phyloP scores from a whole-genome alignment of 1,140 invertebrate genomes.

The Drosophila nigrodunni region DNA sequence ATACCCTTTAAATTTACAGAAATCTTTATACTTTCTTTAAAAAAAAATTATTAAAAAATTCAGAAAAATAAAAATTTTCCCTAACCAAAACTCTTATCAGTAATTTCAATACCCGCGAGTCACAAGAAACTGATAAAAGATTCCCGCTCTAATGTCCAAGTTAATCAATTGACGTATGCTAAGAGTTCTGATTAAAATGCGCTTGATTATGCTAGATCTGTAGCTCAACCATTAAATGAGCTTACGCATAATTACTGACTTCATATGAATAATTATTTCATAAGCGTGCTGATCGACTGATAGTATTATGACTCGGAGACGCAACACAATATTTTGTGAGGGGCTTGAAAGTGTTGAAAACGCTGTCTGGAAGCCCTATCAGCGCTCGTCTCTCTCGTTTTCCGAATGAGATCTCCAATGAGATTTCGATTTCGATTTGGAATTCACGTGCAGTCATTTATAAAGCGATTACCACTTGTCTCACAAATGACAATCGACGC shows the following conservation, averaged over 20 bases:
- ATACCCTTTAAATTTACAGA: too few species aligned
- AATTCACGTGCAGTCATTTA: constrained; percentile 75
- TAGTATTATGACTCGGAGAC: background rate
- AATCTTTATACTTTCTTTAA: too few species aligned
- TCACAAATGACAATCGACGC: constrained; percentile 63
- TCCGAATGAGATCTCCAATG: background rate
- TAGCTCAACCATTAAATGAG: background rate
- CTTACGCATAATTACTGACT: constrained; percentile 12
- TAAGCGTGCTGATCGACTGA: constrained; percentile 4
- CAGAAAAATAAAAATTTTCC: too few species aligned
- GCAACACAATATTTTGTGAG: constrained; percentile 18
- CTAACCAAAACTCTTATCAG: too few species aligned
- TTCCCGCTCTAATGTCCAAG: background rate
- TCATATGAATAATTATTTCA: constrained; percentile 16
- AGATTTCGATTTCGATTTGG: background rate
- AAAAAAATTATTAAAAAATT: too few species aligned
- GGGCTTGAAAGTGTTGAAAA: background rate
- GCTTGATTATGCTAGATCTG: background rate
- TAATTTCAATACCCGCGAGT: too few species aligned
- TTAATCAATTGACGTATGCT: background rate
- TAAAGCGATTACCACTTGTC: constrained; percentile 66
- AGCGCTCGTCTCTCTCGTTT: background rate
- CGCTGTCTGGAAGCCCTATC: constrained; percentile 11
- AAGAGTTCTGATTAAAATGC: too few species aligned
- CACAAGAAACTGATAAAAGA: background rate